Conservation (phyloP, 2,797 vertebrate genomes). For the Chaetodon trifasciatus region DNA sequence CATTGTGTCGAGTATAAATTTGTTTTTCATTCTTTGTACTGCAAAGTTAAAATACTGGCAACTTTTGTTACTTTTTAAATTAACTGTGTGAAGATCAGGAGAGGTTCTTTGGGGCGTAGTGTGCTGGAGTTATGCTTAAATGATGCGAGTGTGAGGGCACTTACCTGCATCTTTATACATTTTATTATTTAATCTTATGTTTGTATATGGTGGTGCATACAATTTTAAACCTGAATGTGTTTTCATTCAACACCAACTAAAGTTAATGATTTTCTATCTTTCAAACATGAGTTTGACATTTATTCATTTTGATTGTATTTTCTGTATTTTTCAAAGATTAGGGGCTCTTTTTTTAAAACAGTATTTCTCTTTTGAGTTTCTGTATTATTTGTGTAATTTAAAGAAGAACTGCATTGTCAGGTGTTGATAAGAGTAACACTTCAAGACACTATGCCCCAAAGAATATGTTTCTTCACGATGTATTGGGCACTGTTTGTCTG, state of each 20-base stretch:
- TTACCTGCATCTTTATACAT: slow-evolving; percentile 7
- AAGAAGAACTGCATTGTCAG: slow-evolving; percentile 8
- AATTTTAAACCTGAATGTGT: slow-evolving; percentile 34
- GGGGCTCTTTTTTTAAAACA: neutral
- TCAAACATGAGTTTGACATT: slow-evolving; percentile 2
- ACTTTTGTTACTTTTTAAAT: slow-evolving; percentile 61
- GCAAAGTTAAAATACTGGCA: slow-evolving; percentile 50
- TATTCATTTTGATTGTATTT: neutral
- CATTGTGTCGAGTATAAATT: slow-evolving; percentile 44
- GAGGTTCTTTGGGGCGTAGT: slow-evolving; percentile 39
- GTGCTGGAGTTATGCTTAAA: slow-evolving; percentile 3
- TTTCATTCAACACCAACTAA: slow-evolving; percentile 14
- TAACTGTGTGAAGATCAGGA: slow-evolving; percentile 25
- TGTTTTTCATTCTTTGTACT: slow-evolving; percentile 63
- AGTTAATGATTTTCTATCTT: neutral
- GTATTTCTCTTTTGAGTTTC: slow-evolving; percentile 5
- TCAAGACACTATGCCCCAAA: slow-evolving; percentile 38
- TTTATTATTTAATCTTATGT: slow-evolving; percentile 15
- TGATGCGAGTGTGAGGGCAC: neutral
- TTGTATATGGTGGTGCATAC: neutral
- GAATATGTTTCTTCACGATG: slow-evolving; percentile 37
- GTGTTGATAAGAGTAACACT: slow-evolving; percentile 16
- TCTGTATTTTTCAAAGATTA: slow-evolving; percentile 7
- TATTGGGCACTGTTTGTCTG: slow-evolving; percentile 16
- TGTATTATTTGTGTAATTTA: neutral